These are phyloP conservation scores for Hermatobates lingyangjiaoensis DNA, from an alignment of 1,140 invertebrate genomes.

Conservation along the genomic window DNA sequence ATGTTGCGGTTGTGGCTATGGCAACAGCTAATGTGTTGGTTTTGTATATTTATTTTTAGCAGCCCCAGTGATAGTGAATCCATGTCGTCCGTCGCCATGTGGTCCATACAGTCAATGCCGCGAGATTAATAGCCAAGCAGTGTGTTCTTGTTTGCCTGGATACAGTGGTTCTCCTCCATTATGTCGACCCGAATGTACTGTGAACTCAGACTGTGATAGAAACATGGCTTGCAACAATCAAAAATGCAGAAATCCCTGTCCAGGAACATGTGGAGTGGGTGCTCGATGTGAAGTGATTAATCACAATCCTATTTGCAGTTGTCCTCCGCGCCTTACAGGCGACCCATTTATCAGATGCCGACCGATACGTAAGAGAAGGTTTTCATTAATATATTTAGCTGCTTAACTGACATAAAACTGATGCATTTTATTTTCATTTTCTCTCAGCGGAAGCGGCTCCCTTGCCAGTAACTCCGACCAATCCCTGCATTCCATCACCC, in stretches of 20 bases:
- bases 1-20: not conserved
- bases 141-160: conserved; percentile 31
- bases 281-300: conserved; percentile 45
- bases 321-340: conserved; percentile 39
- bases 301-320: conserved; percentile 43
- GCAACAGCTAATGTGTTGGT: not conserved
- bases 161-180: conserved; percentile 27
- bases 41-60: not conserved
- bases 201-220: conserved; percentile 30
- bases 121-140: conserved; percentile 30
- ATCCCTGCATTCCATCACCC: conserved; percentile 51
- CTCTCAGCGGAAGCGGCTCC: conserved; percentile 16
- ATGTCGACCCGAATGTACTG: conserved; percentile 32
- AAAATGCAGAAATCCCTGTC: conserved; percentile 35
- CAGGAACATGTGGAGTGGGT: conserved; percentile 31
- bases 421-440: not conserved
- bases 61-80: conserved; percentile 15
- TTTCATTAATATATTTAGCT: not conserved
- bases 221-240: conserved; percentile 32
- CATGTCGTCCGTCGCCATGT: conserved; percentile 28
- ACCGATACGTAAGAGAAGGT: conserved; percentile 27
- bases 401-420: not conserved
- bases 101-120: conserved; percentile 43
- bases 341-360: conserved; percentile 56
- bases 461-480: conserved; percentile 24